Base-by-base conservation (phyloP, 2,113 vertebrate genomes). In the Paralichthys olivaceus region DNA sequence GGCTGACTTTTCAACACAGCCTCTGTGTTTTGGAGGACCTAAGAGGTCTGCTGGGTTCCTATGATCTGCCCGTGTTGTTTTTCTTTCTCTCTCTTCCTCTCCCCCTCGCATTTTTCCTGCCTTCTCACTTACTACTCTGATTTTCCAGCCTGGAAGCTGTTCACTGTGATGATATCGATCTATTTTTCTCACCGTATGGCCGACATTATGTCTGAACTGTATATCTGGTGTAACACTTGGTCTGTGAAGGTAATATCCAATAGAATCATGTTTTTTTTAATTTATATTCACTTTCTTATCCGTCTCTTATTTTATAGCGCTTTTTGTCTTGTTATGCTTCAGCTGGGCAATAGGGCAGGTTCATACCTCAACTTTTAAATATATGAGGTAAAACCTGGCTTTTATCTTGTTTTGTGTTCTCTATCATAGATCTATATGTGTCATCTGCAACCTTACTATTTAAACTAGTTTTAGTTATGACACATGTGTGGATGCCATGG, bases 1-100 rank as follows among this genome's bases (percentile, higher is more conserved):
- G 72, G 65, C 70, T 26, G 70, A 81, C 81, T 86, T 89, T 83
- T 80, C 62, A 70, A 60, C 72, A 66, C 63, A 68, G 34, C 64
- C 60, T 69, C 69, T 75, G 65, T 70, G 61, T 80, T 83, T 69
- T 70, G 65, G 65, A 79, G 32, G 63, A 60, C 59, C 64, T 66
- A 58, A 68, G 70, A 79, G 79, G 72, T 73, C 72, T 34, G n/a
- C 20, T 49, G 49, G 67, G 57, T 32, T 75, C 43, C 34, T 80
- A 3, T 66, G 60, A 86, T 81, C 75, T 65, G 7, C 29, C 53
- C 47, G 40, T 69, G 45, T 78, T 67, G 28, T 32, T 62, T 23
- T 61, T 57, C 61, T 54, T 40, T 58, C 13, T 51, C 6, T 20
- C 1, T 47, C 22, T 54, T 54, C 47, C 45, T 62, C 17, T 75